Base-by-base conservation (phyloP, 2,113 vertebrate genomes). In the Bufo bufo region DNA sequence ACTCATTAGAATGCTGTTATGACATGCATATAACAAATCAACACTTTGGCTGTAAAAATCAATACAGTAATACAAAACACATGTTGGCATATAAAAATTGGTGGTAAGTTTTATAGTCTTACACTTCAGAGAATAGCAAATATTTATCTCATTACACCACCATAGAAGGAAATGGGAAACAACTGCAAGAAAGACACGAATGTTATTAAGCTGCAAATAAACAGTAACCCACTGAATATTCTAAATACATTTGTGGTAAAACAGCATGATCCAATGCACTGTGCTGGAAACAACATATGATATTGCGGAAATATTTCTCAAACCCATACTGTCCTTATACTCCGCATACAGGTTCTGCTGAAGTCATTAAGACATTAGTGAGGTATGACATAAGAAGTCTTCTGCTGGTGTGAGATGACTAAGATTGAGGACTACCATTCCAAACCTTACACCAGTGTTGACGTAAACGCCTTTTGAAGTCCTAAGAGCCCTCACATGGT, bases 391-490 rank as follows among this genome's bases (percentile, higher is more conserved):
- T 33, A 23, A 69, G n/a, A 6, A 52, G 61, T 19, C 33, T 66
- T 82, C 13, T 59, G 1, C 19, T 84, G 20, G 47, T 54, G 6
- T 54, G 20, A 5, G 49, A 19, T 84, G 82, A 69, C 47, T 23
- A 84, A 69, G 49, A 84, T 84, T 69, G 82, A 84, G 65, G 49
- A 71, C 20, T 50, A 69, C 65, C 49, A 23, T 66, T 83, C 81
- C 71, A 85, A 85, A 58, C 69, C 33, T 85, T 63, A 50, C 33
- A 77, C 11, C 71, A 4, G 20, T 77, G 71, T 85, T 85, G 19
- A 85, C 19, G 17, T 63, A 77, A 85, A 23, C 4, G 69, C 23
- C 72, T 47, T 85, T 85, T 85, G 84, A 85, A 85, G 84, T 77
- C 72, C n/a, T 77, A 85, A 85, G 77, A 50, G 45, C 72, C 58